A percentile compares a stretch with the other conserved stretches of the same genome.
Conservation (phyloP, 2,797 vertebrate genomes). For the Rhinogobio ventralis region DNA sequence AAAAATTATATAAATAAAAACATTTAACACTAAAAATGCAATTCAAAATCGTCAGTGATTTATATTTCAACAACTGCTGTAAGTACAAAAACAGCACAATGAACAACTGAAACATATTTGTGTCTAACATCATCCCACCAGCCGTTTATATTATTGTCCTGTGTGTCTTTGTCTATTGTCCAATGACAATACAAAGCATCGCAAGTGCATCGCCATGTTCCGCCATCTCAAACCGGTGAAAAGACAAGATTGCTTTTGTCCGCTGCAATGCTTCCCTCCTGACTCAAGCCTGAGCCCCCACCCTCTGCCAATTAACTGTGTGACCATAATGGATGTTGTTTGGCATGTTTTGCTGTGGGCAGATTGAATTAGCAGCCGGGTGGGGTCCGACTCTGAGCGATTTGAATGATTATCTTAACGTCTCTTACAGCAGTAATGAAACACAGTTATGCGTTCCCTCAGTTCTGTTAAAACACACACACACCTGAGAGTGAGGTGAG, state of each 20-base stretch:
- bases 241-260: constrained; percentile 58
- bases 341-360: constrained; percentile 81
- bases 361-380: constrained; percentile 80
- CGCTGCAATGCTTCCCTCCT: constrained; percentile 29
- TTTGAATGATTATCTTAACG: constrained; percentile 66
- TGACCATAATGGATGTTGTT: constrained; percentile 84
- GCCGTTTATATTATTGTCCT: constrained; percentile 24
- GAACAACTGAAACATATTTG: constrained; percentile 28
- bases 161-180: constrained; percentile 33
- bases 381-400: constrained; percentile 53
- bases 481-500: constrained; percentile 43
- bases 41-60: neutral
- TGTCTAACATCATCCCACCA: constrained; percentile 21
- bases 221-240: constrained; percentile 49
- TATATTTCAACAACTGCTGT: neutral
- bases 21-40: neutral
- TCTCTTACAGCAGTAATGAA: constrained; percentile 61
- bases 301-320: constrained; percentile 80
- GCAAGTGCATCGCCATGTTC: constrained; percentile 47
- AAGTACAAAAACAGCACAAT: constrained; percentile 14
- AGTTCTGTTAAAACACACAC: constrained; percentile 49
- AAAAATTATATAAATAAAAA: neutral
- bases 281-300: constrained; percentile 43
- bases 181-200: constrained; percentile 48
- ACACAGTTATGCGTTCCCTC: constrained; percentile 52